Evolutionary conservation across 2,888 invertebrate species (phyloP).

Genomic region (Capitulum mitella): DNA sequence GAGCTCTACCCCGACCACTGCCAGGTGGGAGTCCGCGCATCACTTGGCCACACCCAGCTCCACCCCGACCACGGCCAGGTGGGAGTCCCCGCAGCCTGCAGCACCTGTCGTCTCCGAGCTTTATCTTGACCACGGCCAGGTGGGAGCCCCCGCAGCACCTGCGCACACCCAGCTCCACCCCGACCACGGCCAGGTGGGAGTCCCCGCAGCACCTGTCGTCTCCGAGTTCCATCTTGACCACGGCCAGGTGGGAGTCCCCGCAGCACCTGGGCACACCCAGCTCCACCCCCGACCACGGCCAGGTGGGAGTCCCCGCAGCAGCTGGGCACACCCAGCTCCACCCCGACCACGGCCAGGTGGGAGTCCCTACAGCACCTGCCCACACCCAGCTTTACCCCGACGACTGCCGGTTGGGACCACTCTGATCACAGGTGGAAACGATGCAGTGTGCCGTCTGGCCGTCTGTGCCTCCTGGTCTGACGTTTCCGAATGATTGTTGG

Average conservation of each 20-base stretch:
- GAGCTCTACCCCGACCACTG: slow-evolving; percentile 28
- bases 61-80: slow-evolving; percentile 27
- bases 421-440: too few species aligned
- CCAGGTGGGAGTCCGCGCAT: slow-evolving; percentile 35
- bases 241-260: slow-evolving; percentile 70
- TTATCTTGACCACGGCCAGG: slow-evolving; percentile 14
- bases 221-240: slow-evolving; percentile 34
- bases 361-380: slow-evolving; percentile 43
- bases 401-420: not conserved
- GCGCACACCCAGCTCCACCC: not conserved
- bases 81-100: slow-evolving; percentile 27
- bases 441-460: too few species aligned
- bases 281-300: slow-evolving; percentile 42
- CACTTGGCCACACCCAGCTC: slow-evolving; percentile 16
- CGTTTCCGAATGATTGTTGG: too few species aligned
- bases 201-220: not conserved
- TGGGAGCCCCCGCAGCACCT: not conserved
- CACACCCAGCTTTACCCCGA: not conserved
- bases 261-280: not conserved
- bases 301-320: slow-evolving; percentile 34
- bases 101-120: too few species aligned
- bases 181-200: slow-evolving; percentile 25
- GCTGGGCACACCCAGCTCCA: slow-evolving; percentile 9
- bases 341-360: slow-evolving; percentile 27
- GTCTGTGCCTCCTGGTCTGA: too few species aligned